phyloP scores from a whole-genome alignment of 2,113 vertebrate genomes.

The Rhinoptilus africanus region DNA sequence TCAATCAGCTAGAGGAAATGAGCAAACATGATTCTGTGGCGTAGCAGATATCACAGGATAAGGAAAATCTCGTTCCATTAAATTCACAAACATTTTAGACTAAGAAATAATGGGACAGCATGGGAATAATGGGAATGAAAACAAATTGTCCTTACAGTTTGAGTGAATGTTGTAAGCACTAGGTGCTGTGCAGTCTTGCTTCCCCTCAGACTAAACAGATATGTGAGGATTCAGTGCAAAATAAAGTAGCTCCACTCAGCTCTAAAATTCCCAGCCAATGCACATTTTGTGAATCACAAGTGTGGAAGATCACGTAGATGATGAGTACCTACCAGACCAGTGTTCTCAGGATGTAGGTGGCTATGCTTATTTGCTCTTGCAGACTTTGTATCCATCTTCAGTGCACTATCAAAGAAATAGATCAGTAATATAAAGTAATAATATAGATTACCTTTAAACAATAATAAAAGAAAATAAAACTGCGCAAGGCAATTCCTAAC shows the following conservation, averaged over 20 bases:
- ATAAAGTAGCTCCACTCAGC: background rate
- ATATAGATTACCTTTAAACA: background rate
- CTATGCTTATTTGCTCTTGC: background rate
- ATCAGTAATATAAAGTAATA: background rate
- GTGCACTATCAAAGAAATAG: background rate
- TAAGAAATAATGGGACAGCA: background rate
- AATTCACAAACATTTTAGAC: background rate
- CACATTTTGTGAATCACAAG: background rate
- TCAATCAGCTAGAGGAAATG: background rate
- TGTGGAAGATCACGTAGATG: background rate
- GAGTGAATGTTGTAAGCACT: background rate
- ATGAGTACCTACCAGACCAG: background rate
- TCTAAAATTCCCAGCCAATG: background rate
- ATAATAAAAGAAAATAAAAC: background rate
- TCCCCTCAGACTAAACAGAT: background rate
- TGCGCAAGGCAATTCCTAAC: background rate
- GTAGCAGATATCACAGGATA: background rate
- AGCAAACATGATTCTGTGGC: background rate
- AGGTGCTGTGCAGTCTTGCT: background rate
- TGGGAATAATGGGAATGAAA: no score
- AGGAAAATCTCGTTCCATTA: background rate
- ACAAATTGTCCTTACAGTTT: background rate
- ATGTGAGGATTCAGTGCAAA: background rate
- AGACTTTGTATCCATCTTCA: background rate
- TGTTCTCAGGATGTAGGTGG: background rate